Evolutionary conservation across 1,140 invertebrate genomes (phyloP).

Genomic region (Batillaria attramentaria): DNA sequence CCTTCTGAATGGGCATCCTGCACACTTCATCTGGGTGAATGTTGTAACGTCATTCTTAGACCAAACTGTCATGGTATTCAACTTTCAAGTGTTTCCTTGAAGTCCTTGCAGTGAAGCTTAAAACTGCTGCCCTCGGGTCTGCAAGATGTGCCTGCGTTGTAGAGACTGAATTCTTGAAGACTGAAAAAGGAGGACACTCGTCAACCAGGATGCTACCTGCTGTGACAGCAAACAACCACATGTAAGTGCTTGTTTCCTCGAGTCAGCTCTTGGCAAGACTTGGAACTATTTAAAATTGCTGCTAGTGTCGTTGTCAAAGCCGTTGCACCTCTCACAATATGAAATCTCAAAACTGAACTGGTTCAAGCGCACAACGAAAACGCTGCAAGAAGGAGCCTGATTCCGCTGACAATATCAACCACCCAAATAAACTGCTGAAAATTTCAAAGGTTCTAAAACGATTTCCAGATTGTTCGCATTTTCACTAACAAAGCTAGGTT

Average conservation of each 20-base stretch:
- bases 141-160: not conserved
- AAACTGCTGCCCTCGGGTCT: not conserved
- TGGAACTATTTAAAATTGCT: too few species aligned
- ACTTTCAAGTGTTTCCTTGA: not conserved
- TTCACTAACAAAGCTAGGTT: too few species aligned
- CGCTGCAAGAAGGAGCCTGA: too few species aligned
- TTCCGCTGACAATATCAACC: too few species aligned
- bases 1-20: slow-evolving; percentile 72
- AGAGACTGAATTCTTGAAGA: not conserved
- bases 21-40: not conserved
- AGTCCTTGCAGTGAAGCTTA: not conserved
- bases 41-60: not conserved
- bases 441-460: not conserved
- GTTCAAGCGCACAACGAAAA: too few species aligned
- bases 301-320: too few species aligned
- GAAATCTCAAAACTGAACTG: too few species aligned
- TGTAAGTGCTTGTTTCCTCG: too few species aligned
- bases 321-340: too few species aligned
- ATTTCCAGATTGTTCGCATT: not conserved
- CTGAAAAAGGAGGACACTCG: not conserved
- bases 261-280: too few species aligned
- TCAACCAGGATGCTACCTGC: too few species aligned
- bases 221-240: too few species aligned
- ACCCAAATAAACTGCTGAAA: not conserved
- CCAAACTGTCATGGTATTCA: not conserved